These are phyloP conservation scores for Toxotes lorentzi DNA, from an alignment of 2,797 vertebrate genomes.

Conservation along the genomic window DNA sequence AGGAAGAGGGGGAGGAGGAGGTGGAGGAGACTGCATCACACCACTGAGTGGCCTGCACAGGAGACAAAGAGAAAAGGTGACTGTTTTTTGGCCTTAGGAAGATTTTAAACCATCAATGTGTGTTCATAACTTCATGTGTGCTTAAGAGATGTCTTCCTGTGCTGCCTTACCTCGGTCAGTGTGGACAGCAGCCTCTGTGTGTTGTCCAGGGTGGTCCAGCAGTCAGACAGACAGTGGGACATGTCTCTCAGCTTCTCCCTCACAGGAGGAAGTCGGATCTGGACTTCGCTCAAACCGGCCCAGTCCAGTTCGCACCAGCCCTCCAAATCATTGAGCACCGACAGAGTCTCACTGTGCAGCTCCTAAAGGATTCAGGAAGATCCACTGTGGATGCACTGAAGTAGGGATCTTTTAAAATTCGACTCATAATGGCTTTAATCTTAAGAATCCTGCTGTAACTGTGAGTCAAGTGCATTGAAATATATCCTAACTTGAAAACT, in stretches of 20 bases:
- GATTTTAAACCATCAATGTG: not conserved
- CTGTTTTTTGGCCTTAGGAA: not conserved
- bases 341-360: slow-evolving; percentile 83
- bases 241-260: slow-evolving; percentile 85
- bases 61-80: not conserved
- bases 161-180: slow-evolving; percentile 80
- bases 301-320: slow-evolving; percentile 85
- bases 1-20: slow-evolving; percentile 69
- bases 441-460: not conserved
- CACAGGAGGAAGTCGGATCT: slow-evolving; percentile 81
- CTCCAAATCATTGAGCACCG: slow-evolving; percentile 81
- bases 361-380: slow-evolving; percentile 72
- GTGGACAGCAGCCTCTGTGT: slow-evolving; percentile 86
- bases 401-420: not conserved
- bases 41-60: slow-evolving; percentile 83
- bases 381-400: slow-evolving; percentile 23
- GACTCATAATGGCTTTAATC: not conserved
- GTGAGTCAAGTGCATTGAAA: not conserved
- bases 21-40: slow-evolving; percentile 83
- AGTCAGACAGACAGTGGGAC: slow-evolving; percentile 86
- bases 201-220: slow-evolving; percentile 87
- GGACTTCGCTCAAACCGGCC: slow-evolving; percentile 77
- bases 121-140: slow-evolving; percentile 1
- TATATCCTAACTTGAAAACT: not conserved
- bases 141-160: not conserved